Evolutionary conservation across 2,888 invertebrate species (phyloP).

Genomic region (Eretmocerus hayati): DNA sequence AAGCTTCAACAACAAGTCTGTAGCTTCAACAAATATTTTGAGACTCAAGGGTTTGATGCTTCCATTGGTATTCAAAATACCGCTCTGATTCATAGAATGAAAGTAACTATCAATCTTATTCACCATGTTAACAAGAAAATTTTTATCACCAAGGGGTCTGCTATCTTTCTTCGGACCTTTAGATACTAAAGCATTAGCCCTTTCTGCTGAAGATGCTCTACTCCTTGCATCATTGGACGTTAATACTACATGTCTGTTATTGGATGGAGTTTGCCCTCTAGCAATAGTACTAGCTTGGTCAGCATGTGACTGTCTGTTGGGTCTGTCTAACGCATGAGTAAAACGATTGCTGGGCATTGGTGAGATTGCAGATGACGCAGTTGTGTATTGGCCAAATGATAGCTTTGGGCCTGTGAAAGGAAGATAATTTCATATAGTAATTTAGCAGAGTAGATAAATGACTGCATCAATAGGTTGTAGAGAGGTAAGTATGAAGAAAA

Average conservation of each 20-base stretch:
- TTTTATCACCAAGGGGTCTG: conserved; percentile 36
- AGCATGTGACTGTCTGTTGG: conserved; percentile 11
- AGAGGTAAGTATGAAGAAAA: too few relatives aligned
- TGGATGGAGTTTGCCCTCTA: conserved; percentile 18
- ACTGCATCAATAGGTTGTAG: not conserved
- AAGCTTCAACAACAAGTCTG: conserved; percentile 30
- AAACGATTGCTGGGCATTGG: conserved; percentile 19
- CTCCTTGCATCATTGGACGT: conserved; percentile 18
- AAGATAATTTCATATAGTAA: not conserved
- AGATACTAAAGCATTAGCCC: conserved; percentile 28
- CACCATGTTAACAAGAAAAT: conserved; percentile 36
- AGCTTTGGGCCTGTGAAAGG: conserved; percentile 17
- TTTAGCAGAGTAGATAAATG: conserved; percentile 1
- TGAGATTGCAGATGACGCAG: conserved; percentile 13
- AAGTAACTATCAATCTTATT: conserved; percentile 37
- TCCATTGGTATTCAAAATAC: conserved; percentile 34
- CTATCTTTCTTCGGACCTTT: conserved; percentile 36
- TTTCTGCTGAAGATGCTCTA: conserved; percentile 37
- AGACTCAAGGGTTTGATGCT: conserved; percentile 38
- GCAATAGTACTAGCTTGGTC: conserved; percentile 12
- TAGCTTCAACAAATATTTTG: conserved; percentile 38
- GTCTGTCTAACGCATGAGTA: conserved; percentile 10
- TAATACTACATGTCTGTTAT: conserved; percentile 7
- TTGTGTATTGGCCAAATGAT: conserved; percentile 19
- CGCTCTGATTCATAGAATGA: conserved; percentile 23